Base-by-base conservation (phyloP, 2,888 invertebrate species). In the Stenodema calcarata region DNA sequence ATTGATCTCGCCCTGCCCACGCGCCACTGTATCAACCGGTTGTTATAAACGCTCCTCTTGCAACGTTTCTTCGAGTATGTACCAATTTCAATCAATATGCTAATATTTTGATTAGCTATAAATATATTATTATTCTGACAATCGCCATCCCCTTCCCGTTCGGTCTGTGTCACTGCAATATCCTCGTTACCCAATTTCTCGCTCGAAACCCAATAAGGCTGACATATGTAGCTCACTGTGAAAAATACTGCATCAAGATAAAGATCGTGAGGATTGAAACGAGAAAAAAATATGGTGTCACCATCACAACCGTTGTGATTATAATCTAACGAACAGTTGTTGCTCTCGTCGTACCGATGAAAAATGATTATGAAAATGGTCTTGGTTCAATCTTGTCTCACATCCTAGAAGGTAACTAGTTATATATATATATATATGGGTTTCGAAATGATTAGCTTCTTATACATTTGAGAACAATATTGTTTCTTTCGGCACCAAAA, bases 1-100 rank as follows among this genome's bases (percentile, higher is more conserved):
- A 62, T 62, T 11, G 23, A 18, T 2, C 47, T 7, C 23, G 12
- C 2, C 62, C 62, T 62, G 4, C 62, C 62, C 62, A 62, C 62
- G 62, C 62, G 62, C n/a, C 50, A 23, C 23, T 62, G 23, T 62
- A 27, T 62, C 62, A 62, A 62, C 62, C 62, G 62, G 62, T 62
- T 62, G 62, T 62, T 62, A 18, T 23, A 62, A 62, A 62, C 62
- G 62, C 62, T 62, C 62, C 62, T 62, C 62, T 62, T 12, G 6
- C 62, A 44, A 44, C 14, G 42, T 44, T 44, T 18, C 42, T 44
- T 42, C 42, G 42, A 0, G 78, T 78, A 42, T 42, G 42, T 78
- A 42, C 78, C 78, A 78, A 78, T 78, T 78, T 78, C 78, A 78
- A 78, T 78, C 78, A 78, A 78, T 78, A 78, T 78, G 78, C 78